Base-by-base conservation (phyloP, 1,140 invertebrate species). In the Homalodisca vitripennis region DNA sequence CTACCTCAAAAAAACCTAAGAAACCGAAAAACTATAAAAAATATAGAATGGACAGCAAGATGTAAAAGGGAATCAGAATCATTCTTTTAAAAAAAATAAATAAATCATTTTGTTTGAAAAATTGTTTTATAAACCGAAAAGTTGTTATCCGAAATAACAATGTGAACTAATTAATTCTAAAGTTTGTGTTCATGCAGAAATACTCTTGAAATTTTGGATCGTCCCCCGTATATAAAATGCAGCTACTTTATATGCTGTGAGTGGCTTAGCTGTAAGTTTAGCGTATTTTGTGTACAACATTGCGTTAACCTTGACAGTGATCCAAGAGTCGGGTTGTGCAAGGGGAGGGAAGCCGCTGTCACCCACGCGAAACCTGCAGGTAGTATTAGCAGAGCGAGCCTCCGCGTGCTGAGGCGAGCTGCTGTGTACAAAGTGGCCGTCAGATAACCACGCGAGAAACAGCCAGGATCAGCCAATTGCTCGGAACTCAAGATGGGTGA, bases 281-380 rank as follows among this genome's bases (percentile, higher is more conserved):
- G n/a, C n/a, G n/a, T n/a, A n/a, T n/a, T n/a, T n/a, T n/a, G n/a
- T n/a, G n/a, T n/a, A n/a, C n/a, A 41, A 24, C n/a, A n/a, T n/a
- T n/a, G n/a, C 48, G 70, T 64, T 47, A 71, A 81, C 87, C 77
- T 89, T 89, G 1, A 98, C 85, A 26, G 85, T 84, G 0, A 98
- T 89, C 86, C 88, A 92, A 0, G 94, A 89, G 77, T 97, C 94
- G 0, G 94, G 94, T 76, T 87, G 95, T 0, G n/a, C n/a, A n/a
- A 97, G 81, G 0, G 93, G 90, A 14, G 95, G 94, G 30, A 87
- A 90, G 12, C 96, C 97, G 78, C 95, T 97, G 80, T 99, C 97
- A 77, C 94, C 97, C 0, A 97, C 97, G 41, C 94, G 83, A 1
- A n/a, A 98, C 85, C 75, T 93, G 91, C 31, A 99, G 82, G 2